phyloP scores from a whole-genome alignment of 2,888 invertebrate species.

The Hipparchia sbordonii region DNA sequence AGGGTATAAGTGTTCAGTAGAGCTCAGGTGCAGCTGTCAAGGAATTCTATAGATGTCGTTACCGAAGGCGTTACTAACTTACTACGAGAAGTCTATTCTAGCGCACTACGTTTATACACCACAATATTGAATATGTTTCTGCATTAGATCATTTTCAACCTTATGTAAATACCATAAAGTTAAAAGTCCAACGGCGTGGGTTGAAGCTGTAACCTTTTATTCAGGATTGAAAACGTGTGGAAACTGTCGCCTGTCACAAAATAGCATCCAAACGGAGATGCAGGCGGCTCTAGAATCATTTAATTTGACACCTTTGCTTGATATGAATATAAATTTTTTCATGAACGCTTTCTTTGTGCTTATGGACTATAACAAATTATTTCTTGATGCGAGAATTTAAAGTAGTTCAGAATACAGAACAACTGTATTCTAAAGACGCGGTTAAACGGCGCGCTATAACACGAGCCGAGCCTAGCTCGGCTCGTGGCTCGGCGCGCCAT shows the following conservation, averaged over 20 bases:
- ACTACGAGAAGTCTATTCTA: constrained; percentile 22
- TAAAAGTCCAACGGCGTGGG: neutral
- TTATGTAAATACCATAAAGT: neutral
- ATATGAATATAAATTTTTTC: constrained; percentile 15
- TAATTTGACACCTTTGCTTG: constrained; percentile 38
- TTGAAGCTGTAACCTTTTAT: constrained; percentile 18
- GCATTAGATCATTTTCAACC: constrained; percentile 1
- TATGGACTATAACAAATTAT: neutral
- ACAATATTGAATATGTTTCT: constrained; percentile 6
- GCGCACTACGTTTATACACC: constrained; percentile 1
- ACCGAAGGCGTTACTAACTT: constrained; percentile 17
- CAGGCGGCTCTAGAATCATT: constrained; percentile 30
- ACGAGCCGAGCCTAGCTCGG: no score
- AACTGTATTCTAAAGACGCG: no score
- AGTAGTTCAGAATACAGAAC: no score
- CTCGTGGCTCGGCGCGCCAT: no score
- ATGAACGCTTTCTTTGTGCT: neutral
- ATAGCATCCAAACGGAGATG: constrained; percentile 19
- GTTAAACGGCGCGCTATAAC: no score
- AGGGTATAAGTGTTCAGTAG: neutral
- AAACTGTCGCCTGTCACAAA: constrained; percentile 35
- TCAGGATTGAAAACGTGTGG: constrained; percentile 19
- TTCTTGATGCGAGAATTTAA: neutral
- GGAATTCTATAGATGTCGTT: constrained; percentile 18
- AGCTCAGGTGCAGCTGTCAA: constrained; percentile 19